These are phyloP conservation scores for Dasyornis broadbenti DNA, from an alignment of 2,113 vertebrate species.

Conservation along the genomic window DNA sequence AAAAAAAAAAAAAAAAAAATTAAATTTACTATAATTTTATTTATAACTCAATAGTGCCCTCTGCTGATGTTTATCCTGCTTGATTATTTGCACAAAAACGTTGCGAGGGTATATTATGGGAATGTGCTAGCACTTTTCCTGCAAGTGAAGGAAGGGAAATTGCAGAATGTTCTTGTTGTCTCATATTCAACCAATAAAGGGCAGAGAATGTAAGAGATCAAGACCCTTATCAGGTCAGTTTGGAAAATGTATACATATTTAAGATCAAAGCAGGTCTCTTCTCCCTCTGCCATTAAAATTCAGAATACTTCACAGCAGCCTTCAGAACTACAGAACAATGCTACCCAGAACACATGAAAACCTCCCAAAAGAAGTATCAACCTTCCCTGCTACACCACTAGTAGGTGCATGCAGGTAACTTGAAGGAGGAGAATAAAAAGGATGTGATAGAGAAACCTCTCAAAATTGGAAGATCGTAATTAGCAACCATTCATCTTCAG, in stretches of 20 bases:
- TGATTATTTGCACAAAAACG: neutral
- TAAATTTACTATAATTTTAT: neutral
- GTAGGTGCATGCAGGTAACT: neutral
- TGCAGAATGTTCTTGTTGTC: neutral
- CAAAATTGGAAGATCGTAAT: neutral
- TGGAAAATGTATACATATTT: neutral
- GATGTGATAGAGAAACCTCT: neutral
- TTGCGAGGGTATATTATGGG: accelerated
- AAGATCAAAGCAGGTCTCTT: neutral
- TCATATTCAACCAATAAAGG: neutral
- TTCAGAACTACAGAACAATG: neutral
- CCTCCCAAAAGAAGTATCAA: neutral
- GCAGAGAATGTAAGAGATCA: neutral
- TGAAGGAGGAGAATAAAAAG: neutral
- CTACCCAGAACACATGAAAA: neutral
- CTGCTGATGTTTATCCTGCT: conserved; percentile 8
- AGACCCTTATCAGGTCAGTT: neutral
- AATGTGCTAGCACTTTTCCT: neutral
- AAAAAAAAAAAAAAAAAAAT: no score
- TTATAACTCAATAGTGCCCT: conserved; percentile 37
- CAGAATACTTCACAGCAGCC: neutral
- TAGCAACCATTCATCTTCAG: neutral
- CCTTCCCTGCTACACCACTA: neutral
- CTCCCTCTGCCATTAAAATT: neutral
- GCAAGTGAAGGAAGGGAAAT: neutral